Conservation (phyloP, 1,140 invertebrate genomes). For the Drepana arcuata region DNA sequence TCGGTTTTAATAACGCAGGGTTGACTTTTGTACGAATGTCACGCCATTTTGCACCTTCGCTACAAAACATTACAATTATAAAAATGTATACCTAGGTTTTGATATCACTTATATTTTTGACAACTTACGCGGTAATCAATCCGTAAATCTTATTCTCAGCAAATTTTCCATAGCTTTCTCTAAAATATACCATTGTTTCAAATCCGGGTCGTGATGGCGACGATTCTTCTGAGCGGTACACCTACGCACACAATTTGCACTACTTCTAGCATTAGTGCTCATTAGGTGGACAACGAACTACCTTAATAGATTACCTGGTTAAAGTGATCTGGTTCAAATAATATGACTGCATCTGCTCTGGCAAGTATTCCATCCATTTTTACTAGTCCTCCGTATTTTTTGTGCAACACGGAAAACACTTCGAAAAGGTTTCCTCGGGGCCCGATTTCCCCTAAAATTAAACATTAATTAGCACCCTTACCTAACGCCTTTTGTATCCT, state of each 20-base stretch:
- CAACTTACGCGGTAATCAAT: conserved; percentile 42
- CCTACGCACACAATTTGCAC: conserved; percentile 20
- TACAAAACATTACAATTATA: conserved; percentile 15
- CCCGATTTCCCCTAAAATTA: conserved; percentile 34
- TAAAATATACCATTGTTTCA: conserved; percentile 36
- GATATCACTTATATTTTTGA: background rate
- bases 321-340: conserved; percentile 44
- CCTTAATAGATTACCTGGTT: conserved; percentile 48
- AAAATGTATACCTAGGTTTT: background rate
- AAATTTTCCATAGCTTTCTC: conserved; percentile 28
- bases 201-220: conserved; percentile 42
- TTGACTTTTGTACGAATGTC: conserved; percentile 55
- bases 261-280: too few species aligned
- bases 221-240: conserved; percentile 41
- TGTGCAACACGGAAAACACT: conserved; percentile 19
- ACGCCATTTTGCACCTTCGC: conserved; percentile 45
- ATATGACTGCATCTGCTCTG: conserved; percentile 31
- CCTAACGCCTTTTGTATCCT: too few species aligned
- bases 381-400: conserved; percentile 37
- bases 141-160: conserved; percentile 34
- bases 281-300: too few species aligned
- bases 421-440: conserved; percentile 27
- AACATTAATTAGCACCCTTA: too few species aligned
- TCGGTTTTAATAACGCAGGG: conserved; percentile 46
- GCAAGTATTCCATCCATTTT: conserved; percentile 36